phyloP scores from a whole-genome alignment of 2,797 vertebrate species.

The Muraenolepis orangiensis region DNA sequence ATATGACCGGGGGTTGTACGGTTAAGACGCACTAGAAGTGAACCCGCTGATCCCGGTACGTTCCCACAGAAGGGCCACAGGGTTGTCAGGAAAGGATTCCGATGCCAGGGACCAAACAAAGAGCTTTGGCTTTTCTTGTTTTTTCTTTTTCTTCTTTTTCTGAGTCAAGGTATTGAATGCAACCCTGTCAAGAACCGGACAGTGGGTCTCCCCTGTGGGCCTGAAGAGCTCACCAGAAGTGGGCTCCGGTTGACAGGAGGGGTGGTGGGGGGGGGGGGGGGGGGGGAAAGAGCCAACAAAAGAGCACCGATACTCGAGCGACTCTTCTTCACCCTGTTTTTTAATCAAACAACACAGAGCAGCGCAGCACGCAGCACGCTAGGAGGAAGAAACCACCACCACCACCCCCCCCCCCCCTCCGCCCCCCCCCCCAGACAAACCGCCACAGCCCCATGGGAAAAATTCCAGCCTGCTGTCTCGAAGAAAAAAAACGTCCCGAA shows the following conservation, averaged over 20 bases:
- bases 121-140: too few relatives aligned
- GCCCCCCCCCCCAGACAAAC: too few relatives aligned
- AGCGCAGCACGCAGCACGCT: slow-evolving; percentile 68
- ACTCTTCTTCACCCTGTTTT: slow-evolving; percentile 57
- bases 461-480: slow-evolving; percentile 65
- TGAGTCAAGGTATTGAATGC: slow-evolving; percentile 17
- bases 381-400: slow-evolving; percentile 61
- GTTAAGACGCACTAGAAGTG: too few relatives aligned
- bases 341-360: slow-evolving; percentile 72
- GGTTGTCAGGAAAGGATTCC: slow-evolving; percentile 32
- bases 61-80: neutral
- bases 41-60: neutral
- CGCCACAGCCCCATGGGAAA: slow-evolving; percentile 68
- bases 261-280: slow-evolving; percentile 31
- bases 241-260: too few relatives aligned
- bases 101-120: slow-evolving; percentile 6
- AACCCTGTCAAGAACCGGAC: slow-evolving; percentile 19
- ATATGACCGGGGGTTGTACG: too few relatives aligned
- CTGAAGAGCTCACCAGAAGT: slow-evolving; percentile 15
- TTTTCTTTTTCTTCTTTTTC: neutral
- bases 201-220: slow-evolving; percentile 24
- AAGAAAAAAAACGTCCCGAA: slow-evolving; percentile 69
- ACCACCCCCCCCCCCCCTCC: too few relatives aligned
- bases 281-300: slow-evolving; percentile 37
- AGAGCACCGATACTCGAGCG: slow-evolving; percentile 59